Percentiles rank a stretch among this genome's conserved stretches.
These are phyloP conservation scores for Ptychadena robeensis DNA, from an alignment of 2,797 vertebrate species.

Conservation along the genomic window DNA sequence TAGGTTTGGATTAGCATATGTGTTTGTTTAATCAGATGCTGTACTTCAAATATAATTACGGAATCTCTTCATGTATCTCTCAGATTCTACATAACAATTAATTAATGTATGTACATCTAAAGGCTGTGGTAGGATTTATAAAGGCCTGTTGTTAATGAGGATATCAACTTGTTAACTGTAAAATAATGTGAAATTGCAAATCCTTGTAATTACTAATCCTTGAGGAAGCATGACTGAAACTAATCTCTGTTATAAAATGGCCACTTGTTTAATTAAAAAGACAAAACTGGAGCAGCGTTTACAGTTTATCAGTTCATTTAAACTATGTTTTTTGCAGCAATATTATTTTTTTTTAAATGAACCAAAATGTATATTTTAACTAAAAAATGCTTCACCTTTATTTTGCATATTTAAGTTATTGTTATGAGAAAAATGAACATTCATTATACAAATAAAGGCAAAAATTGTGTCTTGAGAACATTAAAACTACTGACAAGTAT, in stretches of 20 bases:
- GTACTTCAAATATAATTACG: conserved; percentile 8
- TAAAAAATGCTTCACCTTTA: not conserved
- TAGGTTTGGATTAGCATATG: conserved; percentile 11
- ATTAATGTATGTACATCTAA: conserved; percentile 27
- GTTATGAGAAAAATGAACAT: too few relatives aligned
- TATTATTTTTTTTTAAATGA: not conserved
- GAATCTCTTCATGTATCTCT: not conserved
- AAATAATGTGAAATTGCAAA: conserved; percentile 55
- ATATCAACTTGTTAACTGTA: conserved; percentile 56
- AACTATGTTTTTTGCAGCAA: not conserved
- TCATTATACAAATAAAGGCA: too few relatives aligned
- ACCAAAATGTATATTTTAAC: not conserved
- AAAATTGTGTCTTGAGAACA: too few relatives aligned
- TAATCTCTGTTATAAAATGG: conserved; percentile 39
- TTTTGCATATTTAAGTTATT: not conserved
- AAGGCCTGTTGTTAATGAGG: conserved; percentile 55
- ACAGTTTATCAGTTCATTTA: conserved; percentile 8
- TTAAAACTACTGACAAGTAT: too few relatives aligned
- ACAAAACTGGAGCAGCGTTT: conserved; percentile 21
- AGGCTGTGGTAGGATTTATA: conserved; percentile 26
- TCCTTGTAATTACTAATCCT: conserved; percentile 40
- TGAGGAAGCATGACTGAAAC: conserved; percentile 51
- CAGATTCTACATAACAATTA: conserved; percentile 12
- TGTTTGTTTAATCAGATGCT: conserved; percentile 14
- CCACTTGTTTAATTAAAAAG: conserved; percentile 36